phyloP scores from a whole-genome alignment of 2,797 vertebrate genomes.

The Megalops cyprinoides region DNA sequence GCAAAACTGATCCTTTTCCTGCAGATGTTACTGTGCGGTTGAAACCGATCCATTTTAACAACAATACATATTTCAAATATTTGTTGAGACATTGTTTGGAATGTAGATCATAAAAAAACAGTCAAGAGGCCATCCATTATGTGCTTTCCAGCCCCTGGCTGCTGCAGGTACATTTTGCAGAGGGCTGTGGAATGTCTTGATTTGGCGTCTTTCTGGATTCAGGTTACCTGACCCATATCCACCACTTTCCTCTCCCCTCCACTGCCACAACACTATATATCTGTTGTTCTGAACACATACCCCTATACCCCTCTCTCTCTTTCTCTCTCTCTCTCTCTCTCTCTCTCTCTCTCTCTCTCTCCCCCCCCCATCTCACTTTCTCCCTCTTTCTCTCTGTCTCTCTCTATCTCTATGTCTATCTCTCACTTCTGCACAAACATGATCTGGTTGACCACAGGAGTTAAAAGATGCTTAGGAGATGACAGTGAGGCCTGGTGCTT shows the following conservation, averaged over 20 bases:
- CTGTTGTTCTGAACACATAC: neutral
- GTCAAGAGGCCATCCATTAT: neutral
- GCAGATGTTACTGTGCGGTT: too few species aligned
- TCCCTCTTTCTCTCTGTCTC: slow-evolving; percentile 18
- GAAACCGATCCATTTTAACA: too few species aligned
- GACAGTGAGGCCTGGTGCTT: neutral
- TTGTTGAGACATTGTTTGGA: neutral
- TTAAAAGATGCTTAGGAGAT: neutral
- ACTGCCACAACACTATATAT: neutral
- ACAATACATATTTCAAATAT: too few species aligned
- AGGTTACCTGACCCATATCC: neutral
- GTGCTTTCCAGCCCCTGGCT: neutral
- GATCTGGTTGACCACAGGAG: neutral
- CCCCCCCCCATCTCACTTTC: neutral
- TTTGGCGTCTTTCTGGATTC: neutral
- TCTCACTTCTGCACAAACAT: slow-evolving; percentile 9
- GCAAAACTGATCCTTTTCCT: too few species aligned
- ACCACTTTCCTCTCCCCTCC: neutral
- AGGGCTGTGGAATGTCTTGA: neutral
- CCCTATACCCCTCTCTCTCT: slow-evolving; percentile 29
- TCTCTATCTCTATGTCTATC: slow-evolving; percentile 20
- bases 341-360: slow-evolving; percentile 35
- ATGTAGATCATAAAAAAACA: neutral
- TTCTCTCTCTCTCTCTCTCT: slow-evolving; percentile 36
- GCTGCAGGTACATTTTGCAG: neutral